Base-by-base conservation (phyloP, 1,140 invertebrate genomes). In the Notospermus geniculatus region DNA sequence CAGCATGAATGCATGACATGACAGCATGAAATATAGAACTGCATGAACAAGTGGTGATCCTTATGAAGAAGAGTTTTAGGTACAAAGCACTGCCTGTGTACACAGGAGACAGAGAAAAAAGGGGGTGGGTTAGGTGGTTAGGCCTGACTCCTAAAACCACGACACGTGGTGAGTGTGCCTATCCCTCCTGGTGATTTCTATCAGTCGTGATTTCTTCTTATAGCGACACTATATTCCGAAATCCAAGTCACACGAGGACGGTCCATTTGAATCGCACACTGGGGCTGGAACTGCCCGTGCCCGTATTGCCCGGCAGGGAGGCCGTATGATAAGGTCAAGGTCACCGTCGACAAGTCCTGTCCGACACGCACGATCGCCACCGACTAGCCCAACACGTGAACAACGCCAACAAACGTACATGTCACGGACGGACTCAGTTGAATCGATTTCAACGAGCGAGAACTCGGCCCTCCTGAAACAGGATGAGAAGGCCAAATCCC, bases 381-480 rank as follows among this genome's bases (percentile, higher is more conserved):
- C 41, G 15, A 32, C 25, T 22, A 36, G 17, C n/a, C 36, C 54
- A 41, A 39, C 22, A 28, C 25, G 19, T 53, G 22, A 46, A 13
- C 54, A 30, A 50, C 29, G 39, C 52, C 7, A 39, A 54, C 84
- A 83, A 60, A 82, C 85, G 67, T 84, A 82, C 43, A 43, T 67
- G 28, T 64, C 83, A 60, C 85, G 86, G 67, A 86, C 85, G 63
- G 87, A 86, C 60, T 87, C 86, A 1, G 84, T 85, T 9, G 87
- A 88, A 68, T 84, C 86, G 0, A 81, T 85, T 65, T 86, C 82
- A 78, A 85, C 76, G 65, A 85, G 83, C 59, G 88, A 86, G 76
- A 86, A 84, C 78, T 86, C 86, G 30, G 83, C 86, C 0, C 66
- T 85, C 1, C 58, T 84, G 15, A 82, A 78, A 46, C 80, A 82